Base-by-base conservation (phyloP, 2,797 vertebrate species). In the Platalea minor region DNA sequence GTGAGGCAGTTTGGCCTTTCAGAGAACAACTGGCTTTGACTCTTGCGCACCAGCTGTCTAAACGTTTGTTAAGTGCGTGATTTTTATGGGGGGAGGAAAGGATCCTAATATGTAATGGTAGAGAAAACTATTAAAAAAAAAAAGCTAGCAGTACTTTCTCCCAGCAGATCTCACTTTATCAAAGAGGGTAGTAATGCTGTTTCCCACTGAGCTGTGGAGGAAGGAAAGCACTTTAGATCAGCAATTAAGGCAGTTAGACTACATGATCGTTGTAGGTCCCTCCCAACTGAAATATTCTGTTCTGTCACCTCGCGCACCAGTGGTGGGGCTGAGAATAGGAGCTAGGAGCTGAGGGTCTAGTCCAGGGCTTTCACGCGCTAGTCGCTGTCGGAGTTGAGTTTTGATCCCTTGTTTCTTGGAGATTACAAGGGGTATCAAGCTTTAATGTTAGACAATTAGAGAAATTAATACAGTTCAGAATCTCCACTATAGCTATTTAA, bases 11-110 rank as follows among this genome's bases (percentile, higher is more conserved):
- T n/a, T 70, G 79, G 92, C 85, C 92, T 94, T 84, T 85, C 89
- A 73, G 69, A 85, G 85, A 76, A 48, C 3, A 39, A 90, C 84
- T 89, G 91, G 89, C 77, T 94, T 97, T 94, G 95, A 96, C 94
- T 97, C 63, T 92, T 91, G 92, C 95, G 76, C 96, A 95, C 96
- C 96, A 96, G 96, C 95, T 98, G 96, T 88, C 79, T 65, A 77
- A 85, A 72, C 0, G 37, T 92, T 95, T 93, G 28, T 87, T 56
- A 89, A 92, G 54, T 78, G 33, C 5, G 4, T 95, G 59, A 65
- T 88, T 84, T 95, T 69, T 76, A 61, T 41, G 75, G 75, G 37
- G 65, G 53, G 83, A 69, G 68, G 54, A 89, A 78, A 82, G 56
- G 35, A 59, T 93, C 64, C 59, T 63, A 31, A 76, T 70, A 45